These are phyloP conservation scores for Drosophila macrothrix DNA, from an alignment of 2,888 invertebrate species.

Conservation along the genomic window DNA sequence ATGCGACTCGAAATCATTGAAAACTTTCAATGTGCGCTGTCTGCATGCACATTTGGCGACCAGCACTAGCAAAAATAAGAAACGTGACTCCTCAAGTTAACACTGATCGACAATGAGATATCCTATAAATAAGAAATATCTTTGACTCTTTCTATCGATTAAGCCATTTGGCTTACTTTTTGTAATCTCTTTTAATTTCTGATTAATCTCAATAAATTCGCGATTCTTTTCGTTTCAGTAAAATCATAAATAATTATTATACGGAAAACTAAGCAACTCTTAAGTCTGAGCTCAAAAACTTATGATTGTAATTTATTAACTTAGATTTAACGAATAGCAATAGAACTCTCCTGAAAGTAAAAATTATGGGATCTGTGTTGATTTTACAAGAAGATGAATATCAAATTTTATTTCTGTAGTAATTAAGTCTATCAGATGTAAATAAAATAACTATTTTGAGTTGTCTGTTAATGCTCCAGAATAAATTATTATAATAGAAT, in stretches of 20 bases:
- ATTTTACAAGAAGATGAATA: neutral
- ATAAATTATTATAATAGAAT: neutral
- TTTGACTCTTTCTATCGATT: neutral
- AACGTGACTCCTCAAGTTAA: neutral
- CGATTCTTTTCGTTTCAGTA: neutral
- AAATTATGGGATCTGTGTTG: neutral
- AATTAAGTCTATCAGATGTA: neutral
- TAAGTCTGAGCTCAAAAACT: neutral
- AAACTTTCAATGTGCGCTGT: constrained; percentile 75
- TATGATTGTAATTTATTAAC: neutral
- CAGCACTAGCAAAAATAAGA: constrained; percentile 8
- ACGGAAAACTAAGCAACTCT: neutral
- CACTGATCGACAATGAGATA: neutral
- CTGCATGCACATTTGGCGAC: constrained; percentile 59
- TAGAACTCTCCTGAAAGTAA: neutral
- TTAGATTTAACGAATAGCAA: neutral
- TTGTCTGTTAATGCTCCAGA: neutral
- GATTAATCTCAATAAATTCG: neutral
- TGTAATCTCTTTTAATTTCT: neutral
- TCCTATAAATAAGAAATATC: neutral
- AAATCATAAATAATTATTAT: neutral
- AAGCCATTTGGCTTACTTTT: neutral
- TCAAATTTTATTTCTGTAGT: neutral
- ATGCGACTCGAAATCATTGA: constrained; percentile 74
- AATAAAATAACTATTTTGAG: neutral